Base-by-base conservation (phyloP, 2,797 vertebrate genomes). In the Capromys pilorides region DNA sequence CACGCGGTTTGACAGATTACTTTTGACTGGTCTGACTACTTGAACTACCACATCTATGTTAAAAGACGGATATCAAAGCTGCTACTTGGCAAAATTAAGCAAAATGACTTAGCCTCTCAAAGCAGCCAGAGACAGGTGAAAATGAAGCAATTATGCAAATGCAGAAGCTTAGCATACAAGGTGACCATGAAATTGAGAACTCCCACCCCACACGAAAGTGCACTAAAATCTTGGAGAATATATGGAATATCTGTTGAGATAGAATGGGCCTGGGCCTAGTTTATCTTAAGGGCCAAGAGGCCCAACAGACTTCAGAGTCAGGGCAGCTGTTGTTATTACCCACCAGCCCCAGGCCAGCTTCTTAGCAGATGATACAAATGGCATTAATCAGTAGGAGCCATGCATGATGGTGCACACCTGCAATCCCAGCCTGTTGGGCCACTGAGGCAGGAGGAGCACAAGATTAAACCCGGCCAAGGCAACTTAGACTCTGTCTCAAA, bases 81-180 rank as follows among this genome's bases (percentile, higher is more conserved):
- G 54, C 45, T 64, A 33, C n/a, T 19, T 78, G 84, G 67, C 31
- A 75, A 51, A 95, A 90, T 62, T 87, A 45, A 92, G 33, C 51
- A 71, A 95, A 89, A 95, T 36, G 16, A 69, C 51, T 78, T 78
- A 57, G 36, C 69, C 54, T 82, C 36, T 90, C 73, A 88, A 90
- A 94, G 78, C 51, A 87, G 59, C 28, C 64, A 88, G n/a, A 22
- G 57, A 79, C 31, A 90, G 57, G 33, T n/a, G 24, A 96, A 54
- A 87, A 61, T 73, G 82, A 90, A 86, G 39, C 7, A 21, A 82
- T 67, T 96, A 54, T 95, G 51, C 41, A 94, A 93, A 92, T 13
- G 7, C 28, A 82, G 49, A 36, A 75, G 31, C 71, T 78, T 36
- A 57, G 84, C 73, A 28, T 26, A 57, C 28, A 92, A 41, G 57